Conservation (phyloP, 2,797 vertebrate genomes). For the Typhlichthys subterraneus region DNA sequence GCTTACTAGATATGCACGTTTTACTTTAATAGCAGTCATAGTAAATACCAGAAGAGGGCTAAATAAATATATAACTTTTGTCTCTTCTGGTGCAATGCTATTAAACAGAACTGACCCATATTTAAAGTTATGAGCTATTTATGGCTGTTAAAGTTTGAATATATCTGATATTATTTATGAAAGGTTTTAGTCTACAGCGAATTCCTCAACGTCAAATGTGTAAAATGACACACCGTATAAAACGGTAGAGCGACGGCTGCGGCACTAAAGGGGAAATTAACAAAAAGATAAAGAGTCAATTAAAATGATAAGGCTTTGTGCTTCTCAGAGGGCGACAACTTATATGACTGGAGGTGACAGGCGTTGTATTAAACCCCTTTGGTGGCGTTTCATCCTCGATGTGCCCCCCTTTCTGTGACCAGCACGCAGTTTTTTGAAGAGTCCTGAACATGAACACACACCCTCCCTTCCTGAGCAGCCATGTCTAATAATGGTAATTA, state of each 20-base stretch:
- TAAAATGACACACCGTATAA: slow-evolving; percentile 57
- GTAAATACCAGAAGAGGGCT: too few relatives aligned
- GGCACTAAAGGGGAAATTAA: slow-evolving; percentile 61
- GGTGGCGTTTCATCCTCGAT: slow-evolving; percentile 53
- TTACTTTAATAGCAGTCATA: too few relatives aligned
- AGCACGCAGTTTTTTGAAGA: slow-evolving; percentile 44
- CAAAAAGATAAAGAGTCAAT: slow-evolving; percentile 87
- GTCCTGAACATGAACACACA: slow-evolving; percentile 46
- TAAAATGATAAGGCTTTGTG: slow-evolving; percentile 83
- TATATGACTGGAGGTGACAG: slow-evolving; percentile 83
- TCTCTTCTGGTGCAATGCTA: background rate
- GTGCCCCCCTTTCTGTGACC: slow-evolving; percentile 58
- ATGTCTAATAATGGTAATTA: slow-evolving; percentile 79
- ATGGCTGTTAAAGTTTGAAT: slow-evolving; percentile 35
- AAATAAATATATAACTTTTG: background rate
- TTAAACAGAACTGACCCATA: slow-evolving; percentile 16
- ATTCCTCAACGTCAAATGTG: slow-evolving; percentile 39
- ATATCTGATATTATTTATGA: slow-evolving; percentile 34
- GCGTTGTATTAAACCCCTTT: slow-evolving; percentile 65
- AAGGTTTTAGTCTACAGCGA: slow-evolving; percentile 50
- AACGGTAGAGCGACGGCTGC: slow-evolving; percentile 35
- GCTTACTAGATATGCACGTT: too few relatives aligned
- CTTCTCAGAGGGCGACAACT: slow-evolving; percentile 77
- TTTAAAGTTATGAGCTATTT: slow-evolving; percentile 24
- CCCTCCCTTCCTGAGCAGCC: slow-evolving; percentile 63